Base-by-base conservation (phyloP, 1,140 invertebrate species). In the Rhyacophila brunnea region DNA sequence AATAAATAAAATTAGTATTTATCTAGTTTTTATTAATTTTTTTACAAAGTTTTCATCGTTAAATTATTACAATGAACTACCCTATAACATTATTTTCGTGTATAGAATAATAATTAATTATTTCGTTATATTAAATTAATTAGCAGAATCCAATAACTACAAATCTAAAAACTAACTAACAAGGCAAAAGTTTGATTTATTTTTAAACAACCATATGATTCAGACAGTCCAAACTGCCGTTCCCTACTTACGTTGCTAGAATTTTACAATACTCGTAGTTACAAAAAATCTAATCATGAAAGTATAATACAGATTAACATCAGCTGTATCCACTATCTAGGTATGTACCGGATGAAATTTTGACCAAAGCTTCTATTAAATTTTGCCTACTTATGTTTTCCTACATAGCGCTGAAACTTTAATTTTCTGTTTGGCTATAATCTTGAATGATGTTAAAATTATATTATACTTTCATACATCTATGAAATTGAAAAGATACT, bases 161-260 rank as follows among this genome's bases (percentile, higher is more conserved):
- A 55, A 15, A 50, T 50, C 62, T 64, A 64, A 59, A 55, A 40
- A 60, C 62, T 60, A 60, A 57, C 62, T 64, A 64, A 57, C 62
- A 64, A 64, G 62, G 62, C 62, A 64, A 64, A 64, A 64, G 52
- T 64, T 64, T 60, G 49, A 52, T 57, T 64, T 64, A 28, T 60
- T 58, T 64, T 60, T 60, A 64, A 64, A 64, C 62, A 64, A 64
- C 62, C 62, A 64, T 64, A 51, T 64, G 62, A 64, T 64, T 62
- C 40, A n/a, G 58, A 56, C 54, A 52, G 43, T 38, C 32, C 17
- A 46, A 15, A 42, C 49, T 40, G 45, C 14, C 62, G 44, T 53
- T 51, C 36, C 28, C 43, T 54, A 49, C 53, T 56, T 40, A 40
- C 38, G 11, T n/a, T 4, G 15, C 38, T 40, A 13, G 38, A 40